Percentiles rank a stretch among this genome's conserved stretches.
Evolutionary conservation across 2,888 invertebrate species (phyloP).

Genomic region (Operophtera brumata): DNA sequence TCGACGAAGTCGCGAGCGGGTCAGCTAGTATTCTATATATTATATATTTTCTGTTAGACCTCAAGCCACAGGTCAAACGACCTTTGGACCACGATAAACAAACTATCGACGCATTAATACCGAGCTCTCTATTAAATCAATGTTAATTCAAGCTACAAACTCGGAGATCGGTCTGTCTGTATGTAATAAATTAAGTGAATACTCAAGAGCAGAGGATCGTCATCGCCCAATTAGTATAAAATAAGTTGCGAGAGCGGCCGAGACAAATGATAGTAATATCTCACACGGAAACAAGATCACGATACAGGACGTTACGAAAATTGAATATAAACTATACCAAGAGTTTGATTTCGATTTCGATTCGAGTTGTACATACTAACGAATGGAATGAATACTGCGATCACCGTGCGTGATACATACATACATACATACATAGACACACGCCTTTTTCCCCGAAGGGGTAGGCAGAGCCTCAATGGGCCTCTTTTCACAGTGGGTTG

Average conservation of each 20-base stretch:
- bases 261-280: conserved; percentile 35
- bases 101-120: background rate
- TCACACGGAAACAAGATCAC: conserved; percentile 32
- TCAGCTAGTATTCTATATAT: too few species aligned
- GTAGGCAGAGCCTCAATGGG: too few species aligned
- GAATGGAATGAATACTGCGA: too few species aligned
- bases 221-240: conserved; percentile 36
- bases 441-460: too few species aligned
- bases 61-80: background rate
- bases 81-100: background rate
- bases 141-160: conserved; percentile 15
- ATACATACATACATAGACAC: too few species aligned
- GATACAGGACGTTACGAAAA: conserved; percentile 19
- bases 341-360: too few species aligned
- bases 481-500: too few species aligned
- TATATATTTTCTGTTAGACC: background rate
- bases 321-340: background rate
- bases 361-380: too few species aligned
- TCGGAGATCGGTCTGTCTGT: conserved; percentile 25
- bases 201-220: conserved; percentile 25
- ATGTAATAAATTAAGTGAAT: conserved; percentile 28
- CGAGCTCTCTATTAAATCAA: conserved; percentile 2
- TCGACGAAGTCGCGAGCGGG: too few species aligned
- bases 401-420: too few species aligned
- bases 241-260: conserved; percentile 27